phyloP scores from a whole-genome alignment of 2,113 vertebrate genomes.

The Redunca redunca region DNA sequence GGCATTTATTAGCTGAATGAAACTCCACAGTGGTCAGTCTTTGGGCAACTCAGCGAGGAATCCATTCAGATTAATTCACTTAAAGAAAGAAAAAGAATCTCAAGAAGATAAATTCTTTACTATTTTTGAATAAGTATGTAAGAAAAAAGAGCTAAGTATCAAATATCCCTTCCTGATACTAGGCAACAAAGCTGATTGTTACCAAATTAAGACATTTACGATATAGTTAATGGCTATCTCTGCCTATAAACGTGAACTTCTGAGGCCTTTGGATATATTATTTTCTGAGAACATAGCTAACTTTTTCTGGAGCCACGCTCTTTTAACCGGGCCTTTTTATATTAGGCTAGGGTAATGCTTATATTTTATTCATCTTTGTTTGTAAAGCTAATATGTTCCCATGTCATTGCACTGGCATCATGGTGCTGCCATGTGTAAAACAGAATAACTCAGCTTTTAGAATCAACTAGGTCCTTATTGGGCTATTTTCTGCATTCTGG shows the following conservation, averaged over 20 bases:
- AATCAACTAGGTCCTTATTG: slow-evolving; percentile 54
- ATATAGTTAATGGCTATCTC: not conserved
- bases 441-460: slow-evolving; percentile 33
- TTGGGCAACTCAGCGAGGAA: not conserved
- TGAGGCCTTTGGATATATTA: not conserved
- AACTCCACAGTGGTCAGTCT: not conserved
- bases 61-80: not conserved
- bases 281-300: not conserved
- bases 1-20: not conserved
- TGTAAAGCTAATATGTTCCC: not conserved
- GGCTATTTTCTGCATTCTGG: slow-evolving; percentile 44
- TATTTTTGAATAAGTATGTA: not conserved
- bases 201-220: not conserved
- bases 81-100: not conserved
- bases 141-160: slow-evolving; percentile 8
- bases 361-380: slow-evolving; percentile 39
- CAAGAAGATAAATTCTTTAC: not conserved
- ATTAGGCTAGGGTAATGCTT: not conserved
- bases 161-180: not conserved
- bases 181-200: not conserved
- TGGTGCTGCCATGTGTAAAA: slow-evolving; percentile 18
- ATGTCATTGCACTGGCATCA: slow-evolving; percentile 4
- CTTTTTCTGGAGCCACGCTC: not conserved
- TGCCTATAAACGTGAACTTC: not conserved
- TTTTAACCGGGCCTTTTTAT: not conserved